Percentiles rank a stretch among this genome's conserved stretches.
Evolutionary conservation across 2,888 invertebrate species (phyloP).

Genomic region (Anticlea derivata): DNA sequence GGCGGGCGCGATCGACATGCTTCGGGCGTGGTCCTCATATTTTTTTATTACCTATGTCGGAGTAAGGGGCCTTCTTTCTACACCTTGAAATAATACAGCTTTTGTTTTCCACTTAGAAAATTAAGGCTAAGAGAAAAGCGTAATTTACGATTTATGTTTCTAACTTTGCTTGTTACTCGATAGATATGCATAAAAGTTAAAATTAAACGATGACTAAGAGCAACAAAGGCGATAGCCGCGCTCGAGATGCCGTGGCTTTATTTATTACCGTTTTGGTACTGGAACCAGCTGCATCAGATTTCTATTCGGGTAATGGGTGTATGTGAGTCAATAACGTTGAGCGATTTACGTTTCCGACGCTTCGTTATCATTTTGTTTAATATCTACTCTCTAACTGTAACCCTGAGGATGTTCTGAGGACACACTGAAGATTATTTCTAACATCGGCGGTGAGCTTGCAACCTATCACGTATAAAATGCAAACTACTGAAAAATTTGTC

Average conservation of each 20-base stretch:
- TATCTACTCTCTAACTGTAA: constrained; percentile 3
- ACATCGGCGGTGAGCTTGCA: no score
- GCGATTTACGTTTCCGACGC: constrained; percentile 56
- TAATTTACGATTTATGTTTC: constrained; percentile 14
- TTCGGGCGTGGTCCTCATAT: constrained; percentile 63
- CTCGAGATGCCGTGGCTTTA: constrained; percentile 51
- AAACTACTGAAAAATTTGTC: no score
- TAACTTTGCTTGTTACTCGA: constrained; percentile 15
- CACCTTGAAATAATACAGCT: constrained; percentile 39
- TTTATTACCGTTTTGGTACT: constrained; percentile 63
- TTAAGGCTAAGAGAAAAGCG: constrained; percentile 4
- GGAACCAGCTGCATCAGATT: constrained; percentile 62
- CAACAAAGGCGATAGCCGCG: constrained; percentile 45
- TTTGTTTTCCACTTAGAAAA: constrained; percentile 32
- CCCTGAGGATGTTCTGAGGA: background rate
- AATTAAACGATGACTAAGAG: constrained; percentile 47
- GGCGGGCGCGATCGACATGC: constrained; percentile 59
- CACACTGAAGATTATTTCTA: background rate
- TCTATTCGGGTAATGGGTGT: constrained; percentile 57
- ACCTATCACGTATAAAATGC: no score
- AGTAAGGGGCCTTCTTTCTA: constrained; percentile 53
- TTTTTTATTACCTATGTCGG: constrained; percentile 69
- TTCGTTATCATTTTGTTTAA: constrained; percentile 37
- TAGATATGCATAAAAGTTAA: constrained; percentile 41
- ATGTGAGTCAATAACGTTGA: constrained; percentile 64